Conservation (phyloP, 2,797 vertebrate species). For the Pipistrellus pipistrellus region DNA sequence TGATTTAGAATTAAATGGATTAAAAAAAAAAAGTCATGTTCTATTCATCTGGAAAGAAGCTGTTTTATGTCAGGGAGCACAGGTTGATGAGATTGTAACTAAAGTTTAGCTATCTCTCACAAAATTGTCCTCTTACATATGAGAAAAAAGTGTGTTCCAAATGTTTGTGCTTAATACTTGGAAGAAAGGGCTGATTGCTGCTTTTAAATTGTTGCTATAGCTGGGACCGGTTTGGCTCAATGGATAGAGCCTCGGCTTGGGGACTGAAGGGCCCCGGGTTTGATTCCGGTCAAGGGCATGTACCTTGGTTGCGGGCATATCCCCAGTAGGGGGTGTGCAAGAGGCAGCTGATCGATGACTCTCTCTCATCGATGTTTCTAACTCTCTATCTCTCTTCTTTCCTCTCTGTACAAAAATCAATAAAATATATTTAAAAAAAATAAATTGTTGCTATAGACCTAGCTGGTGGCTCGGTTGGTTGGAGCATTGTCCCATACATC, state of each 20-base stretch:
- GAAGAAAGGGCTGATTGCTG: constrained; percentile 38
- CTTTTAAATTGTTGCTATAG: background rate
- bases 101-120: background rate
- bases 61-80: background rate
- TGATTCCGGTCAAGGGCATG: too few species aligned
- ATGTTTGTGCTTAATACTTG: constrained; percentile 40
- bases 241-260: too few species aligned
- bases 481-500: background rate
- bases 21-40: background rate
- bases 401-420: too few species aligned
- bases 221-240: too few species aligned
- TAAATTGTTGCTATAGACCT: background rate
- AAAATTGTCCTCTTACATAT: background rate
- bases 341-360: too few species aligned
- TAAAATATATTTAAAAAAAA: too few species aligned
- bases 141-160: constrained; percentile 39
- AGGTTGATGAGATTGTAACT: background rate
- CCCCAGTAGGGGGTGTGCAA: too few species aligned
- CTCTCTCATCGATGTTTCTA: too few species aligned
- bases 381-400: too few species aligned
- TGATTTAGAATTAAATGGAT: too few species aligned
- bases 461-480: background rate
- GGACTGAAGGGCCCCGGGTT: too few species aligned
- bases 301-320: too few species aligned
- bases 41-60: background rate